Base-by-base conservation (phyloP, 23 tunicate genomes). In the Clavelina lepadiformis region DNA sequence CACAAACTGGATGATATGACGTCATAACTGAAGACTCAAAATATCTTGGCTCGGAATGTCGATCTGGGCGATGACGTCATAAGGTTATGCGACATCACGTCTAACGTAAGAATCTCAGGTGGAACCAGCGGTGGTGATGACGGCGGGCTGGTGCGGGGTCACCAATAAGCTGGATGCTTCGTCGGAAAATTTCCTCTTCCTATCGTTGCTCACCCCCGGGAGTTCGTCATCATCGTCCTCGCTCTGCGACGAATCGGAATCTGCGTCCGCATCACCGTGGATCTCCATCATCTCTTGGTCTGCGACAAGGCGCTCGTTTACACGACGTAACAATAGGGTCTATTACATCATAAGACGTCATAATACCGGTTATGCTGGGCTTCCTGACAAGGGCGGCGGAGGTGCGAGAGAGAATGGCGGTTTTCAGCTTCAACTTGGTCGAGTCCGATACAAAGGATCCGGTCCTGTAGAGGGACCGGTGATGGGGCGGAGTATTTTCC, bases 301-400 rank as follows among this genome's bases (percentile, higher is more conserved):
- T 78, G 61, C 11, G 56, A 7, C 59, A 54, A 15, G 6, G 59
- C 18, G 22, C 8, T 20, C 6, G 6, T 54, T 11, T 19, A 54
- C 22, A 20, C 60, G 15, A 44, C 49, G 15, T 44, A 11, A 44
- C 11, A 44, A 15, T 44, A 15, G 15, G 15, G 15, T 44, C 11
- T 11, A 44, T 44, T 54, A 13, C 22, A 18, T 13, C 8, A 28
- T 26, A 60, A 60, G 13, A 5, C 27, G 38, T 19, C 6, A 68
- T 8, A 56, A 5, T 5, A 82, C 89, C 89, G 54, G 96, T 87
- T 31, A 87, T 87, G 51, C 96, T 87, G 3, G 96, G 96, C 31
- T 87, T 87, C 21, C 85, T 47, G 53, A 87, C 82, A 8, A 87
- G 73, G 0, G 96, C 75, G 25, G 96, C 96, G 0, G 96, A 87